phyloP scores from a whole-genome alignment of 2,797 vertebrate species.

The Thunnus albacares region DNA sequence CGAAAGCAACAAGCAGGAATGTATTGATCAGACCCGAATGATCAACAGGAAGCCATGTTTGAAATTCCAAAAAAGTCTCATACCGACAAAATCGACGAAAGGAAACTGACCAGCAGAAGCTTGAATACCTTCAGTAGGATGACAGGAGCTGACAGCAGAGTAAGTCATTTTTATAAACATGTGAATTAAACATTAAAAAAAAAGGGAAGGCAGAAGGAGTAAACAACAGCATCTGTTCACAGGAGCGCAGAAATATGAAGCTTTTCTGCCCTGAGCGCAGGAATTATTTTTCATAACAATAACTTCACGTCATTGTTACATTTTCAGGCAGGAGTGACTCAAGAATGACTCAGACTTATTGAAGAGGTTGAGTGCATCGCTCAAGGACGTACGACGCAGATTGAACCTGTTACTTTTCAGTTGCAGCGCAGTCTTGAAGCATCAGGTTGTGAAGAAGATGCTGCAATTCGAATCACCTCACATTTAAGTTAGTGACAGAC shows the following conservation, averaged over 20 bases:
- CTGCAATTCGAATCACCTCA: background rate
- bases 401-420: background rate
- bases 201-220: background rate
- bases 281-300: background rate
- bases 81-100: background rate
- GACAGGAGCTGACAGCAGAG: background rate
- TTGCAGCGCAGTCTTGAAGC: background rate
- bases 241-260: background rate
- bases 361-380: background rate
- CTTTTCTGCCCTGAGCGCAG: background rate
- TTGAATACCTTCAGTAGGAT: background rate
- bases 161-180: no score
- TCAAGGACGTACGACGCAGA: background rate
- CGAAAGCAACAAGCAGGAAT: no score
- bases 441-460: background rate
- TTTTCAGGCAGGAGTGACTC: conserved; percentile 3
- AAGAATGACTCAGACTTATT: background rate
- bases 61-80: background rate
- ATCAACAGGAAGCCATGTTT: background rate
- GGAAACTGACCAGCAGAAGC: background rate
- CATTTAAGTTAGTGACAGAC: background rate
- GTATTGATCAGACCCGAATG: background rate
- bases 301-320: background rate
- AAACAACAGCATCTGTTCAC: conserved; percentile 9
- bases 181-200: no score